A percentile compares a stretch with the other conserved stretches of the same genome.
Conservation (phyloP, 1,140 invertebrate genomes). For the Planococcus citri region DNA sequence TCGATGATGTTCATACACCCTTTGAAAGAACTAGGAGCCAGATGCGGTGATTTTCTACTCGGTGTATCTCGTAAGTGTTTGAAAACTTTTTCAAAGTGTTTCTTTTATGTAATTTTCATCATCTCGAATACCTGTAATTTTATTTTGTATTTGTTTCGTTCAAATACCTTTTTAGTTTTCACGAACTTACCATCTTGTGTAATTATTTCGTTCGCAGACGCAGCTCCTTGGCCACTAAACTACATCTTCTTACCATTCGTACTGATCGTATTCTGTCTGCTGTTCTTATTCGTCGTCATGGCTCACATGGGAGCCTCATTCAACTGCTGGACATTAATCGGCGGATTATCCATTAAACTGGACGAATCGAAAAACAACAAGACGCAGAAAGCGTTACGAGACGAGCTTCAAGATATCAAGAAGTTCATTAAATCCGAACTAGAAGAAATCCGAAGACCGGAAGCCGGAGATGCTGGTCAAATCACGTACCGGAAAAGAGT, state of each 20-base stretch:
- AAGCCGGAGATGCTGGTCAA: not conserved
- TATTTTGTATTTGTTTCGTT: no score
- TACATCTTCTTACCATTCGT: not conserved
- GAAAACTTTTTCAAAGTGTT: no score
- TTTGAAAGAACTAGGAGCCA: not conserved
- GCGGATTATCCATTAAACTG: not conserved
- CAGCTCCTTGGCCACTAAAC: slow-evolving; percentile 5
- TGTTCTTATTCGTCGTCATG: not conserved
- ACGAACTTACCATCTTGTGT: not conserved
- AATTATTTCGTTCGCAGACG: not conserved
- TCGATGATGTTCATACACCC: not conserved
- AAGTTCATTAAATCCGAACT: not conserved
- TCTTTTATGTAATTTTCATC: no score
- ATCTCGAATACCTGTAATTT: no score
- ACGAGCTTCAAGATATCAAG: not conserved
- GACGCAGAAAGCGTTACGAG: not conserved
- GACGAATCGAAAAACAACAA: not conserved
- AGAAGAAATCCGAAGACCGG: not conserved
- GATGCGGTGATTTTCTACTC: not conserved
- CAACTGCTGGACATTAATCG: not conserved
- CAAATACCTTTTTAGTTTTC: no score
- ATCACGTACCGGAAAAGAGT: not conserved
- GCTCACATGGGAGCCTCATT: not conserved
- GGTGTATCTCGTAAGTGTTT: not conserved
- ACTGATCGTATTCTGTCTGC: not conserved